phyloP scores from a whole-genome alignment of 2,797 vertebrate species.

The Acipenser ruthenus region DNA sequence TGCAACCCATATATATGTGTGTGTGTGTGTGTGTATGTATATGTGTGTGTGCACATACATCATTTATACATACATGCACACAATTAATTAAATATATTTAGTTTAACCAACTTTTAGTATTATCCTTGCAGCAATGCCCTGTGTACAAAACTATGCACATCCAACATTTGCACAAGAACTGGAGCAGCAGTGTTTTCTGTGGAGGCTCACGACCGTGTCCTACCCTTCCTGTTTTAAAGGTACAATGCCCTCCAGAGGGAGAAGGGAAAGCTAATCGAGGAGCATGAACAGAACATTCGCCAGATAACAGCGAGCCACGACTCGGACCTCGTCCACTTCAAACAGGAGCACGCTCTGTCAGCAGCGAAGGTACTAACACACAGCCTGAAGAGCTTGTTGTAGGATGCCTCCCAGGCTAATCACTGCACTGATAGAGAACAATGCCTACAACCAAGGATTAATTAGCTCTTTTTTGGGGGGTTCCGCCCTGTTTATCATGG shows the following conservation, averaged over 20 bases:
- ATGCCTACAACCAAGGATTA: not conserved
- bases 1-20: too few species aligned
- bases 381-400: not conserved
- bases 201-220: not conserved
- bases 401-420: not conserved
- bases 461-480: too few species aligned
- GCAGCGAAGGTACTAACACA: conserved; percentile 65
- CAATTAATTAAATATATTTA: too few species aligned
- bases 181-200: not conserved
- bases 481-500: too few species aligned
- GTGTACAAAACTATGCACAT: too few species aligned
- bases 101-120: too few species aligned
- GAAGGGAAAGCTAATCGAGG: conserved; percentile 56
- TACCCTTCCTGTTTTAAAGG: conserved; percentile 42
- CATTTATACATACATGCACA: too few species aligned
- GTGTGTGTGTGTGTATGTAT: too few species aligned
- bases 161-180: not conserved
- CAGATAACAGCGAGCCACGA: conserved; percentile 67
- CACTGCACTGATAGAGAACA: not conserved
- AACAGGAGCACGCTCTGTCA: conserved; percentile 72
- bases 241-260: conserved; percentile 61
- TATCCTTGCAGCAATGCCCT: too few species aligned
- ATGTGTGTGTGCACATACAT: too few species aligned
- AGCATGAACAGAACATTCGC: conserved; percentile 58
- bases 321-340: conserved; percentile 63